Evolutionary conservation across 2,797 vertebrate species (phyloP).

Genomic region (Petrocephalus sullivani): DNA sequence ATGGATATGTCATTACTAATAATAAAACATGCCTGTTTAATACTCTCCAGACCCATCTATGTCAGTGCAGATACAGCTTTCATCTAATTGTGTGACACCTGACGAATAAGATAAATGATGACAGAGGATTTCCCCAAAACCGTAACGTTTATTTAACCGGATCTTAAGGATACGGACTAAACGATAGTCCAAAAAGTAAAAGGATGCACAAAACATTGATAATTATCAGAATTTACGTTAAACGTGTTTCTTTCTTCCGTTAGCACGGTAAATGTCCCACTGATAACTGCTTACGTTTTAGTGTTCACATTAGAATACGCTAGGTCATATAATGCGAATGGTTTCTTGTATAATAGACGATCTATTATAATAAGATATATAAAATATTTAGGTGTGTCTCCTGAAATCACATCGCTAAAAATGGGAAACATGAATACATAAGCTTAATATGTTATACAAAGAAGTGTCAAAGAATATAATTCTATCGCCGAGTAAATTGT

Average conservation of each 20-base stretch:
- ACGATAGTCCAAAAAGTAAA: neutral
- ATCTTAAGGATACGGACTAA: neutral
- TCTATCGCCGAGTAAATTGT: neutral
- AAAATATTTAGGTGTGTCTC: neutral
- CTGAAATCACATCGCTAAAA: neutral
- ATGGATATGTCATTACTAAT: neutral
- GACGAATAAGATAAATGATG: neutral
- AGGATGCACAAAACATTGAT: neutral
- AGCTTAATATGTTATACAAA: neutral
- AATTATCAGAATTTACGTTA: neutral
- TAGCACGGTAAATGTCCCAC: neutral
- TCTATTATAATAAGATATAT: neutral
- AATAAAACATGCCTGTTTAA: slow-evolving; percentile 14
- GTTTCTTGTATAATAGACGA: neutral
- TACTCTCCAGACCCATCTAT: neutral
- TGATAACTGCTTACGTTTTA: neutral
- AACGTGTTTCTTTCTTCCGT: neutral
- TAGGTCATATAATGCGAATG: neutral
- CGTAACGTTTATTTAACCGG: neutral
- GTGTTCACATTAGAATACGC: neutral
- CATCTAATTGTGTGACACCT: neutral
- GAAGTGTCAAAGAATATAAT: neutral
- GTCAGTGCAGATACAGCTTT: neutral
- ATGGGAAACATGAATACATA: neutral
- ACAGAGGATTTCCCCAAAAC: neutral